These are phyloP conservation scores for Kryptolebias marmoratus DNA, from an alignment of 2,113 vertebrate species.

Conservation along the genomic window DNA sequence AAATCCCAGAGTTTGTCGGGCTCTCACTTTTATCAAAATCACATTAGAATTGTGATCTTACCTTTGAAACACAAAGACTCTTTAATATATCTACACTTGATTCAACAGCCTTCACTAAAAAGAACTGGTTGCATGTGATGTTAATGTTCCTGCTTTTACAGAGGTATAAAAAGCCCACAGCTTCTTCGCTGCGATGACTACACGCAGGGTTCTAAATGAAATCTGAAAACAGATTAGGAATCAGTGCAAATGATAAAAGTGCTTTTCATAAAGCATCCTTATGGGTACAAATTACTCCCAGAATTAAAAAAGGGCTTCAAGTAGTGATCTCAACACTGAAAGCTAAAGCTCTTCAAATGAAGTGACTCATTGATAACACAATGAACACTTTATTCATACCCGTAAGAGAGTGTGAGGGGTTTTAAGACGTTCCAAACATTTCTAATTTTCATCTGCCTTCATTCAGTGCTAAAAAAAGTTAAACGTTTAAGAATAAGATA, in stretches of 20 bases:
- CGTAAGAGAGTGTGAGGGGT: background rate
- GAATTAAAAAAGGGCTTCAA: no score
- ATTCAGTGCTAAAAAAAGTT: background rate
- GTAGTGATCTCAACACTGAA: no score
- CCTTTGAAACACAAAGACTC: background rate
- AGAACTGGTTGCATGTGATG: background rate
- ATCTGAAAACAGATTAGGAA: slow-evolving; percentile 23
- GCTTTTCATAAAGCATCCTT: no score
- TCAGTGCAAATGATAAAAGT: slow-evolving; percentile 13
- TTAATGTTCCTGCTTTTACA: background rate
- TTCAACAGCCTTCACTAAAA: no score
- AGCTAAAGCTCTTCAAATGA: no score
- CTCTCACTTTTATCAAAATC: background rate
- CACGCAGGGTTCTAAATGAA: slow-evolving; percentile 2
- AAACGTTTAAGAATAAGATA: no score
- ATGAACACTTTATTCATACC: no score
- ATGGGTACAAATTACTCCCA: no score
- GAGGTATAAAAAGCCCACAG: background rate
- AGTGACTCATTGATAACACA: no score
- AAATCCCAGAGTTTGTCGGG: background rate
- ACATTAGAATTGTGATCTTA: background rate
- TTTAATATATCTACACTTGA: background rate
- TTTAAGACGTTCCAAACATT: background rate
- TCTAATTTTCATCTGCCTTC: background rate
- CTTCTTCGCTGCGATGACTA: background rate